phyloP scores from a whole-genome alignment of 2,113 vertebrate species.

The Vombatus ursinus region DNA sequence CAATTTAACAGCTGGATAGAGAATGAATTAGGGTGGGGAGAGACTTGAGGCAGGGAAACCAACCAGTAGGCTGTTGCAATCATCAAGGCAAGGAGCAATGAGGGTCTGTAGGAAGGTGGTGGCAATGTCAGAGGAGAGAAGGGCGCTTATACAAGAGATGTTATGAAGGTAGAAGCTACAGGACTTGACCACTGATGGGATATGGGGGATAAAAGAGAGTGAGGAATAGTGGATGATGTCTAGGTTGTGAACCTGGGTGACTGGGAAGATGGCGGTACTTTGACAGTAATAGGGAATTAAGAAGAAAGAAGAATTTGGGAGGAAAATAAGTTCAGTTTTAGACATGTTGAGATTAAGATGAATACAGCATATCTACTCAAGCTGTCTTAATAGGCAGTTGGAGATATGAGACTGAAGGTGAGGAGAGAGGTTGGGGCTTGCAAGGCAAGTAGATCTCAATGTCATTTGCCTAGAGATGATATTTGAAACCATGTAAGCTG shows the following conservation, averaged over 20 bases:
- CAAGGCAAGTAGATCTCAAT: not conserved
- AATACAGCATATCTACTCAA: not conserved
- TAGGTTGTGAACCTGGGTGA: not conserved
- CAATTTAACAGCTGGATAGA: not conserved
- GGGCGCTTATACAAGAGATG: not conserved
- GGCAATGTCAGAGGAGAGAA: not conserved
- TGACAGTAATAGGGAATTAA: not conserved
- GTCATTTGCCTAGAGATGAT: not conserved
- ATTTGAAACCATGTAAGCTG: not conserved
- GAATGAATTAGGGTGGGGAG: not conserved
- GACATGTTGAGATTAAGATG: not conserved
- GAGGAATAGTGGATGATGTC: not conserved
- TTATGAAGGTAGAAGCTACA: not conserved
- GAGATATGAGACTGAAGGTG: not conserved
- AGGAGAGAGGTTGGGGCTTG: not conserved
- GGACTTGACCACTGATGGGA: not conserved
- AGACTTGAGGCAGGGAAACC: not conserved
- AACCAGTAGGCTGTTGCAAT: not conserved
- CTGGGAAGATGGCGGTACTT: not conserved
- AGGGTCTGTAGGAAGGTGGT: not conserved
- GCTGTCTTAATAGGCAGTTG: not conserved
- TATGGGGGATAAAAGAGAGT: not conserved
- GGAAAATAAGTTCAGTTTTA: not conserved
- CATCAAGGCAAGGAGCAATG: not conserved
- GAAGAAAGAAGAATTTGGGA: not conserved